Evolutionary conservation across 1,140 invertebrate genomes (phyloP).

Genomic region (Bombus terrestris): DNA sequence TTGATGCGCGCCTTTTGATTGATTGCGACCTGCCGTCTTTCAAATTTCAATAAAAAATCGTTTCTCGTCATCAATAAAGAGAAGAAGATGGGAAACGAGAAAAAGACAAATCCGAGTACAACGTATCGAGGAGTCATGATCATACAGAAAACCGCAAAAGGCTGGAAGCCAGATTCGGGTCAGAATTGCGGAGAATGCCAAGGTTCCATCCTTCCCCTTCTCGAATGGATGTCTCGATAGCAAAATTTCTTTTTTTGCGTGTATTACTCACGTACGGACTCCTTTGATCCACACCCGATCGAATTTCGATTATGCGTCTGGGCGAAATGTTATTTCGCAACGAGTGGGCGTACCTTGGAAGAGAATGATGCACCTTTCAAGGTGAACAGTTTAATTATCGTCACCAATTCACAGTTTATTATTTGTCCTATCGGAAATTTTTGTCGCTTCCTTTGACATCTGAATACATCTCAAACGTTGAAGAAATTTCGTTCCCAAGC

Average conservation of each 20-base stretch:
- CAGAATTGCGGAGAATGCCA: conserved; percentile 58
- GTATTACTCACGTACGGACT: not conserved
- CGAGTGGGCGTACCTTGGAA: conserved; percentile 22
- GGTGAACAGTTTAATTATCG: too few species aligned
- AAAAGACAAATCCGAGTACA: not conserved
- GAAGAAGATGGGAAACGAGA: too few species aligned
- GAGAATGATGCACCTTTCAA: too few species aligned
- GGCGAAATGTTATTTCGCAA: conserved; percentile 52
- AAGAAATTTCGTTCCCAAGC: too few species aligned
- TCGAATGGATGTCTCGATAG: not conserved
- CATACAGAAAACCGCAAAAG: conserved; percentile 3
- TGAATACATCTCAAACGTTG: too few species aligned
- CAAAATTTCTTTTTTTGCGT: conserved; percentile 44
- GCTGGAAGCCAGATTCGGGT: conserved; percentile 47
- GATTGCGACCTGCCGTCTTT: not conserved
- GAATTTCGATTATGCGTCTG: conserved; percentile 49
- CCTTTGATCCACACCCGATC: conserved; percentile 41
- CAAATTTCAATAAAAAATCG: not conserved
- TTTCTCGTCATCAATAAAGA: too few species aligned
- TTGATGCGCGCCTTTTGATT: not conserved
- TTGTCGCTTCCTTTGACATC: too few species aligned
- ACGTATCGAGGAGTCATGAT: conserved; percentile 1
- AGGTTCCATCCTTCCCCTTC: conserved; percentile 53
- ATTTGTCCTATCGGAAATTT: too few species aligned
- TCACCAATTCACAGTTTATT: too few species aligned